Conservation (phyloP, 2,888 invertebrate genomes). For the Acleris cristana region DNA sequence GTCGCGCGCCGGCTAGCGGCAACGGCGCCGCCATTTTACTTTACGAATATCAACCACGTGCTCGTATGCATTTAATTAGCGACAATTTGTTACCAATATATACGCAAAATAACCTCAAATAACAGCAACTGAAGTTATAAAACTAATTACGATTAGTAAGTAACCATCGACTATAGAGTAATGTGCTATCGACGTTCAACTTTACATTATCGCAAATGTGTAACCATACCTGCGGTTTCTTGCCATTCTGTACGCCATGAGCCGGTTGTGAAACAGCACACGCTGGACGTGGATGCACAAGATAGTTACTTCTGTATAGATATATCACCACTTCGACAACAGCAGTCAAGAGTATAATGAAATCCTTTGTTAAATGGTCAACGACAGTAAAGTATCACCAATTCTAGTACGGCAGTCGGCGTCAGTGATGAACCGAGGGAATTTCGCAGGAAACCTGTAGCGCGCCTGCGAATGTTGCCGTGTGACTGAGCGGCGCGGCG, state of each 20-base stretch:
- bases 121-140: too few relatives aligned
- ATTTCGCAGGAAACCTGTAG: constrained; percentile 55
- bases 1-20: constrained; percentile 39
- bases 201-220: constrained; percentile 11
- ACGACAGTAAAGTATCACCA: constrained; percentile 14
- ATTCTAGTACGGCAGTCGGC: constrained; percentile 11
- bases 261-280: constrained; percentile 52
- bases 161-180: too few relatives aligned
- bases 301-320: constrained; percentile 17
- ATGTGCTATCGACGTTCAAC: background rate
- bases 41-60: constrained; percentile 70
- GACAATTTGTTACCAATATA: background rate
- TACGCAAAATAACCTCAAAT: background rate
- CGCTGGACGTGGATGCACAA: constrained; percentile 40
- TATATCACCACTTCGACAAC: constrained; percentile 22
- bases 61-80: constrained; percentile 57
- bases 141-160: too few relatives aligned
- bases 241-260: constrained; percentile 67
- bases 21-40: constrained; percentile 75
- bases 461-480: constrained; percentile 79
- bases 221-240: constrained; percentile 70
- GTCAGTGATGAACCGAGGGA: constrained; percentile 15
- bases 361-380: background rate
- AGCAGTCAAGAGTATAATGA: constrained; percentile 1
- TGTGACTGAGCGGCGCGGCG: constrained; percentile 71